Conservation (phyloP, 2,888 invertebrate species). For the Papilio gigon region DNA sequence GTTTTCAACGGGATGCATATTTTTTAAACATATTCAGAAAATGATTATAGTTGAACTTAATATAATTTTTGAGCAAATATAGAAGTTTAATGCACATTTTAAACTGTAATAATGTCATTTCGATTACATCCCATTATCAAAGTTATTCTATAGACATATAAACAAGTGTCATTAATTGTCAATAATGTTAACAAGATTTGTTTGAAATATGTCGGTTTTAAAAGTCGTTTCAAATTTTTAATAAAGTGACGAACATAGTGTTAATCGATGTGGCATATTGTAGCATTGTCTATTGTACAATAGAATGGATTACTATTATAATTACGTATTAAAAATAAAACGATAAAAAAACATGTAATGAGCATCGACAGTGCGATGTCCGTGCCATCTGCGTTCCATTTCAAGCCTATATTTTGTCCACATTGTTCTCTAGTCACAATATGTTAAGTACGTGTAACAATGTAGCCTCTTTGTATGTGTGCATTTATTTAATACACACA, state of each 20-base stretch:
- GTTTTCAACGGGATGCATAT: constrained; percentile 6
- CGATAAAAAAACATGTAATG: constrained; percentile 1
- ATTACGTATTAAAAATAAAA: constrained; percentile 2
- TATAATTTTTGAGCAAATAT: no score
- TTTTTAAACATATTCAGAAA: neutral
- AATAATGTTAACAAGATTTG: no score
- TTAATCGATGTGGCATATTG: no score
- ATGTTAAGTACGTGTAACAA: constrained; percentile 41
- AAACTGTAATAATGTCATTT: no score
- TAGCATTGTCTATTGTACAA: neutral
- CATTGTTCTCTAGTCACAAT: constrained; percentile 44
- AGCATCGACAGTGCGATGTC: constrained; percentile 2
- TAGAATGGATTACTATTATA: neutral
- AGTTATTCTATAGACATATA: no score
- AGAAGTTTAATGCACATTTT: no score
- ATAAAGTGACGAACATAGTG: no score
- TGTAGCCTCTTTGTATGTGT: constrained; percentile 35
- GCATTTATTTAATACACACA: constrained; percentile 22
- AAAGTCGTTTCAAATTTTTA: no score
- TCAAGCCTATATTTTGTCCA: constrained; percentile 40
- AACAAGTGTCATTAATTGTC: no score
- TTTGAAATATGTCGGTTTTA: no score
- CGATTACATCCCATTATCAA: no score
- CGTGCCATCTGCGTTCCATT: constrained; percentile 34
- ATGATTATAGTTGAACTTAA: neutral